Evolutionary conservation across 2,797 vertebrate species (phyloP).

Genomic region (Telmatherina bonti): DNA sequence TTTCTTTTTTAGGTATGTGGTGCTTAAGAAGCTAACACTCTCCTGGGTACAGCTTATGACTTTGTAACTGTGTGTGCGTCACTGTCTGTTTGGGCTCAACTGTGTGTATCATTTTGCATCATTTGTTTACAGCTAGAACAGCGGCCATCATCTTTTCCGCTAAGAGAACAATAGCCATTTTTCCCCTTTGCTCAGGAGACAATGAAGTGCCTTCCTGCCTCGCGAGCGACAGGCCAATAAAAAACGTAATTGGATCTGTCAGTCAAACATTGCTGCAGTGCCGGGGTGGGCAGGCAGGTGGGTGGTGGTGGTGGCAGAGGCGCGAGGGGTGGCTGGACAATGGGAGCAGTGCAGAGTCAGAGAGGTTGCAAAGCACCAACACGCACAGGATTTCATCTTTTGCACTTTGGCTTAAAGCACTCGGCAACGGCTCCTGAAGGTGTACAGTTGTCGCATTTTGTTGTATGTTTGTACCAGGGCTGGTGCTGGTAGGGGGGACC

Average conservation of each 20-base stretch:
- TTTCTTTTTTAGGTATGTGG: conserved; percentile 8
- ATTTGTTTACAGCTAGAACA: conserved; percentile 77
- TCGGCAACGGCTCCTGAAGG: conserved; percentile 44
- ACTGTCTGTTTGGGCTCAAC: conserved; percentile 15
- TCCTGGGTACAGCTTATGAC: conserved; percentile 36
- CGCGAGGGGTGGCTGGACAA: conserved; percentile 53
- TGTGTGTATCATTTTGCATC: conserved; percentile 59
- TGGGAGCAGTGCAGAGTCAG: conserved; percentile 28
- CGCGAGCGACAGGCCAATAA: conserved; percentile 82
- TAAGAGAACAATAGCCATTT: conserved; percentile 78
- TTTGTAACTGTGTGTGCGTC: conserved; percentile 1
- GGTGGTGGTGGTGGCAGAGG: conserved; percentile 45
- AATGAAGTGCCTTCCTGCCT: conserved; percentile 82
- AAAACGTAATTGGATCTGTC: conserved; percentile 86
- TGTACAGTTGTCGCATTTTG: conserved; percentile 61
- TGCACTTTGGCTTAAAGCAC: conserved; percentile 40
- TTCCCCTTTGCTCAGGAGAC: conserved; percentile 74
- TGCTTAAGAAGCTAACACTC: neutral
- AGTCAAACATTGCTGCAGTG: conserved; percentile 75
- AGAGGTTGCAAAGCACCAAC: neutral
- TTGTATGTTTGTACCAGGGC: conserved; percentile 57
- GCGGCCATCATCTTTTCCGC: conserved; percentile 79
- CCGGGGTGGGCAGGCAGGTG: conserved; percentile 51
- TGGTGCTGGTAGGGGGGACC: conserved; percentile 20
- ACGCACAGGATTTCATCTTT: conserved; percentile 26